Percentiles rank a stretch among this genome's conserved stretches.
Evolutionary conservation across 2,888 invertebrate species (phyloP).

Genomic region (Neoscelio sp.): DNA sequence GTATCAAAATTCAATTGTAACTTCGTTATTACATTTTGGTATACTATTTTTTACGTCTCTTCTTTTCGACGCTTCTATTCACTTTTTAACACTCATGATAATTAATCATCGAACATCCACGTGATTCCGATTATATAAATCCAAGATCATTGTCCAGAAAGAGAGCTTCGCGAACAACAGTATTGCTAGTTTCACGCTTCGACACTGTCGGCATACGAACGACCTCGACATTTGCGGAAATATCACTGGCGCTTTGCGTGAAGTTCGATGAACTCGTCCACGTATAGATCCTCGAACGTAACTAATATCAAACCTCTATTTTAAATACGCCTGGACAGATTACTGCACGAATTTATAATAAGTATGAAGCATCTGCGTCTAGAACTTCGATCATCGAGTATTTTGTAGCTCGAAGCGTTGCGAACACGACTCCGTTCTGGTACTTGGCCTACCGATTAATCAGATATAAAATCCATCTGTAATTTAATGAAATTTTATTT

Average conservation of each 20-base stretch:
- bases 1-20: not conserved
- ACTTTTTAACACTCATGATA: conserved; percentile 17
- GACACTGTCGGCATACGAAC: conserved; percentile 60
- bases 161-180: conserved; percentile 20
- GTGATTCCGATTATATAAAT: conserved; percentile 51
- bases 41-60: not conserved
- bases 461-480: conserved; percentile 16
- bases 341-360: conserved; percentile 8
- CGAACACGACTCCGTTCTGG: conserved; percentile 20
- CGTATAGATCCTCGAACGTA: conserved; percentile 14
- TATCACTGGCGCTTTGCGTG: conserved; percentile 58
- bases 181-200: conserved; percentile 69
- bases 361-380: too few relatives aligned
- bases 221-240: conserved; percentile 77
- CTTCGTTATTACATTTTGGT: not conserved
- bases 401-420: conserved; percentile 4
- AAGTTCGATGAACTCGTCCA: conserved; percentile 70
- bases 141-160: conserved; percentile 65
- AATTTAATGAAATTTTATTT: too few relatives aligned
- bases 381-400: not conserved
- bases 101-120: conserved; percentile 36
- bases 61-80: not conserved
- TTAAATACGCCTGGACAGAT: conserved; percentile 13
- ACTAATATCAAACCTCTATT: conserved; percentile 12
- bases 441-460: conserved; percentile 39